phyloP scores from a whole-genome alignment of 2,888 invertebrate genomes.

The Hirtodrosophila confusa region DNA sequence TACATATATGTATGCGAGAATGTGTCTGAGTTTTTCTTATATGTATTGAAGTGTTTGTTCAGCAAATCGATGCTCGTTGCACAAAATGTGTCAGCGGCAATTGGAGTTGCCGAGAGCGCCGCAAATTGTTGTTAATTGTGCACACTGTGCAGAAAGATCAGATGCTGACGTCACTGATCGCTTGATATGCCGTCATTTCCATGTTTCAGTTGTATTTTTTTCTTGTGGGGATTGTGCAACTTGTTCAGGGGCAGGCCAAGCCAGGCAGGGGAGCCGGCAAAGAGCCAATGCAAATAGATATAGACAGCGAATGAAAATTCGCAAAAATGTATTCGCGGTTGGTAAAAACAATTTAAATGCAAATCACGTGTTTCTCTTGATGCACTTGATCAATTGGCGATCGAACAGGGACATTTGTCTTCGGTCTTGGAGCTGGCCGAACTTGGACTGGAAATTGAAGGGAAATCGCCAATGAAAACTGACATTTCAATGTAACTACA shows the following conservation, averaged over 20 bases:
- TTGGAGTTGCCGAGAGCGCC: constrained; percentile 46
- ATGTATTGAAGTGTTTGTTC: constrained; percentile 38
- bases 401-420: constrained; percentile 10
- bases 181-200: constrained; percentile 24
- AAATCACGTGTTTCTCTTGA: constrained; percentile 70
- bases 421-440: constrained; percentile 39
- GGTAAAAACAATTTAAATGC: constrained; percentile 60
- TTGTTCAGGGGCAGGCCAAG: constrained; percentile 37
- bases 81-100: constrained; percentile 69
- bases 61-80: constrained; percentile 60
- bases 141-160: constrained; percentile 43
- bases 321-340: constrained; percentile 36
- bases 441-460: constrained; percentile 57
- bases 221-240: constrained; percentile 1
- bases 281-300: constrained; percentile 68
- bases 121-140: constrained; percentile 74
- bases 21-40: constrained; percentile 27
- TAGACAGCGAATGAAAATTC: constrained; percentile 25
- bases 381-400: constrained; percentile 50
- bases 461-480: constrained; percentile 51
- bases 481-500: constrained; percentile 44
- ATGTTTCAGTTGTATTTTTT: constrained; percentile 2
- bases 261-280: constrained; percentile 27
- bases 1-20: constrained; percentile 6
- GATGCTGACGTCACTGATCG: constrained; percentile 58